phyloP scores from a whole-genome alignment of 2,888 invertebrate genomes.

The Bugulina stolonifera region DNA sequence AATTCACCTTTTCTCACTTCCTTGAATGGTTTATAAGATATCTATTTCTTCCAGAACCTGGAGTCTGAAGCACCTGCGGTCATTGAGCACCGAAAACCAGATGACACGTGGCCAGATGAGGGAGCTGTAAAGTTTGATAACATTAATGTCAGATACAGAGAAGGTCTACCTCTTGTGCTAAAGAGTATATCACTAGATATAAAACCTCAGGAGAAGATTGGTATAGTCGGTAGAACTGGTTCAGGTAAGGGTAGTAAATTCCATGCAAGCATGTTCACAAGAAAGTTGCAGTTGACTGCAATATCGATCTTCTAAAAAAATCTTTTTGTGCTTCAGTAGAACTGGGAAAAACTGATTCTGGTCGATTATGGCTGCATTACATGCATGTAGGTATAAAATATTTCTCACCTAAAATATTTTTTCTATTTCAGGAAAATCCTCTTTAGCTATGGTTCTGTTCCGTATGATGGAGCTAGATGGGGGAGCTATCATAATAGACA shows the following conservation, averaged over 20 bases:
- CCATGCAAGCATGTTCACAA: too few species aligned
- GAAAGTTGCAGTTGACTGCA: too few species aligned
- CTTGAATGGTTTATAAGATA: too few species aligned
- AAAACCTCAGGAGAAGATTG: conserved; percentile 16
- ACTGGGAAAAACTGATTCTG: too few species aligned
- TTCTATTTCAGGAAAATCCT: conserved; percentile 59
- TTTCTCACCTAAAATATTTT: too few species aligned
- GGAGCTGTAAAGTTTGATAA: conserved; percentile 17
- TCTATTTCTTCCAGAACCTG: conserved; percentile 35
- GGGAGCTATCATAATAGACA: conserved; percentile 59
- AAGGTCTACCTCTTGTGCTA: conserved; percentile 18
- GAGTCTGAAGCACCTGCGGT: conserved; percentile 45
- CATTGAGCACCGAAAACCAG: conserved; percentile 39
- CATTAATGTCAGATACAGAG: conserved; percentile 8
- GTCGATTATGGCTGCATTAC: too few species aligned
- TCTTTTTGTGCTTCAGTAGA: too few species aligned
- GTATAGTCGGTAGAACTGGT: conserved; percentile 24
- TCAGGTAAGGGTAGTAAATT: too few species aligned
- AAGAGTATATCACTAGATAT: not conserved
- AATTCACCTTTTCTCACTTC: too few species aligned
- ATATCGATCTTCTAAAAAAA: too few species aligned
- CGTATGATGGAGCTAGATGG: conserved; percentile 59
- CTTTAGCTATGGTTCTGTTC: conserved; percentile 59
- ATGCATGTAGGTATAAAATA: too few species aligned
- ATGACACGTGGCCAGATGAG: not conserved